phyloP scores from a whole-genome alignment of 2,113 vertebrate genomes.

The Trochalopteron elliotii region DNA sequence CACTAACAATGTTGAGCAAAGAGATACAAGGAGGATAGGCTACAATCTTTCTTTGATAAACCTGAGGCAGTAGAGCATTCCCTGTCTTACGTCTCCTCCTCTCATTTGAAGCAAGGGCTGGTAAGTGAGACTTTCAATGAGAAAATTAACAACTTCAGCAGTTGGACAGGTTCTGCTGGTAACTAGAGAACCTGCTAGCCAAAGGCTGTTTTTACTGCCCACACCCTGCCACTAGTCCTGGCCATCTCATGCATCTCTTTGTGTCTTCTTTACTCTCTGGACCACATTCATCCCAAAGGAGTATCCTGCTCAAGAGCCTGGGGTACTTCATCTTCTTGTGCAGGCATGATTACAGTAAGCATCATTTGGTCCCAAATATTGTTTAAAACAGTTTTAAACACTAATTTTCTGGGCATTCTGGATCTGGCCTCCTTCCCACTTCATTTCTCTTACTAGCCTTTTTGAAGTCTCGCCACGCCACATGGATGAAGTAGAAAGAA shows the following conservation, averaged over 20 bases:
- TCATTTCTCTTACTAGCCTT: neutral
- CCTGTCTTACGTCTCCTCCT: neutral
- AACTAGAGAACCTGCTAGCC: neutral
- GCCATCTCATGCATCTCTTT: neutral
- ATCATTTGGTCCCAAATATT: neutral
- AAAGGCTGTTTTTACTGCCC: neutral
- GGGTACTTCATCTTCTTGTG: neutral
- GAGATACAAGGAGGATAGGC: neutral
- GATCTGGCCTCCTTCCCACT: neutral
- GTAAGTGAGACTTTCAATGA: neutral
- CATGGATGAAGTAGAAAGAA: neutral
- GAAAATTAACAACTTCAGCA: neutral
- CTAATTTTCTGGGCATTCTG: neutral
- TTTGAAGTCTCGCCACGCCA: neutral
- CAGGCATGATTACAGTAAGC: neutral
- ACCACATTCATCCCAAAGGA: neutral
- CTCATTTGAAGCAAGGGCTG: neutral
- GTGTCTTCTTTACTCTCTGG: neutral
- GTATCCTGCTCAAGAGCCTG: neutral
- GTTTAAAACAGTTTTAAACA: neutral
- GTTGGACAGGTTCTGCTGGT: neutral
- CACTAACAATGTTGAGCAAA: neutral
- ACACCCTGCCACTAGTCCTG: neutral
- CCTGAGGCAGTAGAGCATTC: neutral
- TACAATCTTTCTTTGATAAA: neutral